Evolutionary conservation across 1,140 invertebrate genomes (phyloP), one percentile per base, ranked within the genome.

Genomic region (Philopotamus ludificatus): DNA sequence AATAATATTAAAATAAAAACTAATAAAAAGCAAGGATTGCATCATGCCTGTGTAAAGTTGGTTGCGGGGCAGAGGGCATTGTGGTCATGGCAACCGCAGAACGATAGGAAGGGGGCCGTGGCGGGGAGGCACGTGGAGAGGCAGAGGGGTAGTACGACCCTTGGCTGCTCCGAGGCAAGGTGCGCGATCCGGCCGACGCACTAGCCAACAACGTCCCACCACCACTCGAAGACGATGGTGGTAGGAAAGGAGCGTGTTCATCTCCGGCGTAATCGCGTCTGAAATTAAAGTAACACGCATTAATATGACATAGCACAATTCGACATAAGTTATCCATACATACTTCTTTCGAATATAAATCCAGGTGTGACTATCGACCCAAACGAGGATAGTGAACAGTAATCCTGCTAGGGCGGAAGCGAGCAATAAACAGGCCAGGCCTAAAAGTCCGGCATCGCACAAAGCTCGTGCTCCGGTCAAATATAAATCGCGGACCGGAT

Each of bases 341-440:
- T 75, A 91, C 90, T 90, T 91, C 76, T 93, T 94, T 74, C 93
- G 87, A 71, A 96, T 94, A 74, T 96, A 95, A 73, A 97, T 96
- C 94, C 94, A 97, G 0, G 93, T 94, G 73, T 96, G 93, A 16
- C 93, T 96, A 73, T 95, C 93, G 21, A 96, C 87, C 86, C 94
- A 93, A 22, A 97, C 94, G 57, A 97, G 86, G 12, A 94, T 85
- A 0, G 94, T 95, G 75, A 97, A 89, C 65, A 96, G 83, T 47
- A 96, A 83, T 23, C 93, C 94, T 54, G 92, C 89, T 20, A 88
- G 85, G 21, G 91, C 83, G 57, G 92, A 89, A 1, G 93, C 93
- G 41, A 92, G 74, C 28, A 97, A 81, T 85, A 97, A 92, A 44
- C 95, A 86, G 1, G 88, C 82, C 71, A 95, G 74, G 55, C 94